Base-by-base conservation (phyloP, 2,113 vertebrate genomes). In the Varanus salvator region DNA sequence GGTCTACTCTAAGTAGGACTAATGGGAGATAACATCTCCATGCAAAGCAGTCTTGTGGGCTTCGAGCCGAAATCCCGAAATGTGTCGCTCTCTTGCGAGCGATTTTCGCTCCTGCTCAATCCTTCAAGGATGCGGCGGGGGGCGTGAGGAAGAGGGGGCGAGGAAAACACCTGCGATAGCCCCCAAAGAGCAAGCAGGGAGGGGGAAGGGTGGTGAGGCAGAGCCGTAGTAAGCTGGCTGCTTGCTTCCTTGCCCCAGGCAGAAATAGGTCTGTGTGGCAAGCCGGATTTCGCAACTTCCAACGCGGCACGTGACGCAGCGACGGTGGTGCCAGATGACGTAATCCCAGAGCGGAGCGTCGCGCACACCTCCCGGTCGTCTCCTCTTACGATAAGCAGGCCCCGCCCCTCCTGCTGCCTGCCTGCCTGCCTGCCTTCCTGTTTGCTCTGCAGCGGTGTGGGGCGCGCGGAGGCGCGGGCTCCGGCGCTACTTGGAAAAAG, bases 281-380 rank as follows among this genome's bases (percentile, higher is more conserved):
- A 89, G 60, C 15, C 7, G 7, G 57, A 48, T 89, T 89, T 78
- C 82, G 82, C 88, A 89, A 89, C 48, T 23, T 78, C 60, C 31
- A 50, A 17, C 44, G 2, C 88, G 82, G 88, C 88, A 85, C 88
- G 88, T 89, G 88, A 89, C 82, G 68, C 88, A n/a, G 57, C 80
- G 48, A 57, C 81, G 19, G 81, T 84, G 82, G 74, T 68, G 50
- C 72, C 82, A 84, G 74, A 52, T 89, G 88, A 89, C 88, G 88
- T 84, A 76, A 89, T 19, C 31, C 9, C 60, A 1, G 0, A 31
- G 88, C 15, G 1, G 87, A 80, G 87, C 6, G 78, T 19, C 8
- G 76, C 66, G 77, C 77, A 38, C 50, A 34, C 38, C 34, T 86
- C 44, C 25, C 14, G 9, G 8, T 48, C 25, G 64, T 71, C 72